A percentile compares a stretch with the other conserved stretches of the same genome.
Conservation (phyloP, 2,888 invertebrate genomes). For the Drosophila neutralis region DNA sequence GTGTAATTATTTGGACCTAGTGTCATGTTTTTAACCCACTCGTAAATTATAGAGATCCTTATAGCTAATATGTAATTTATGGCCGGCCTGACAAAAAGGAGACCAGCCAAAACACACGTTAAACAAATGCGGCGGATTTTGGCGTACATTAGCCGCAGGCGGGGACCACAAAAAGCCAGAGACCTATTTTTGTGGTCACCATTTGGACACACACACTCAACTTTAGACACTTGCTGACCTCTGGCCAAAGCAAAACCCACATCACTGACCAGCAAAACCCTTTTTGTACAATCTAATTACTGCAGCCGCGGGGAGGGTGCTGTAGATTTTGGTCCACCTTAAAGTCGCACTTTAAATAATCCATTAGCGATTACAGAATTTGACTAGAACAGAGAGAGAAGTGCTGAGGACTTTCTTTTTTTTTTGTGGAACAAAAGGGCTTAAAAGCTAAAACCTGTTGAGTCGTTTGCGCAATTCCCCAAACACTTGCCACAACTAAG, state of each 20-base stretch:
- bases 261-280: constrained; percentile 37
- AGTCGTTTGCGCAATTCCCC: constrained; percentile 84
- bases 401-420: background rate
- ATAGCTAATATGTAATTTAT: constrained; percentile 80
- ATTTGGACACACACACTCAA: constrained; percentile 30
- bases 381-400: constrained; percentile 37
- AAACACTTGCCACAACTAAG: constrained; percentile 83
- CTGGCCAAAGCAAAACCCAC: constrained; percentile 49
- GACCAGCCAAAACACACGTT: constrained; percentile 43
- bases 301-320: constrained; percentile 15
- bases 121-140: constrained; percentile 75
- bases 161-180: constrained; percentile 48
- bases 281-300: constrained; percentile 74
- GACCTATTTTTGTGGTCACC: constrained; percentile 63
- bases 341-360: constrained; percentile 75
- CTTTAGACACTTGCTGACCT: constrained; percentile 37
- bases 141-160: constrained; percentile 67
- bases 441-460: constrained; percentile 85
- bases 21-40: constrained; percentile 68
- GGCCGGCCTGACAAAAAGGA: constrained; percentile 44
- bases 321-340: constrained; percentile 39
- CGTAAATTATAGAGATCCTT: constrained; percentile 80
- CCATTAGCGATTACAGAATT: constrained; percentile 71
- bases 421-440: constrained; percentile 51
- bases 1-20: constrained; percentile 60